Percentiles rank a stretch among this genome's conserved stretches.
Conservation (phyloP, 2,888 invertebrate species). For the Drosophila pseudotakahashii region DNA sequence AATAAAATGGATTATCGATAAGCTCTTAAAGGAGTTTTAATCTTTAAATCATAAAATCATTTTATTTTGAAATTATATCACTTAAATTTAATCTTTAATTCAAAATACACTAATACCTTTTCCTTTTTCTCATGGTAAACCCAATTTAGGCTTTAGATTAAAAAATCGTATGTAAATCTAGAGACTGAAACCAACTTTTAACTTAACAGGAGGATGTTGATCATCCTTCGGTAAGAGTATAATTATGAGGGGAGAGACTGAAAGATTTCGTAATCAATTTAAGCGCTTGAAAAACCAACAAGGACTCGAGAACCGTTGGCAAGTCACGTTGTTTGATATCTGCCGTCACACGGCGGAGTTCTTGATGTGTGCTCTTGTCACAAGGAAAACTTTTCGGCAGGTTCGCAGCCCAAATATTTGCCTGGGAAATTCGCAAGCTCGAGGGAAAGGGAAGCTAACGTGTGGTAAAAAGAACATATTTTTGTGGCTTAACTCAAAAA, state of each 20-base stretch:
- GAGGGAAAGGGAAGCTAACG: not conserved
- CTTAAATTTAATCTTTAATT: no score
- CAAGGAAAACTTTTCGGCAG: constrained; percentile 28
- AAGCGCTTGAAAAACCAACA: constrained; percentile 40
- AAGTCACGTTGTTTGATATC: constrained; percentile 39
- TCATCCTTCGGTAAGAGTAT: not conserved
- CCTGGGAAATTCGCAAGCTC: constrained; percentile 10
- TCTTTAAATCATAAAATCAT: not conserved
- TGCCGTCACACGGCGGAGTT: constrained; percentile 2
- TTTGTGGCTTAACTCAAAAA: constrained; percentile 18
- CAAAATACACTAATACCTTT: no score
- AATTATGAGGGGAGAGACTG: constrained; percentile 12
- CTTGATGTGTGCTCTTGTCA: constrained; percentile 24
- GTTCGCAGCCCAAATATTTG: constrained; percentile 33
- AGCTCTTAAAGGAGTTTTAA: no score
- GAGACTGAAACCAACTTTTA: not conserved
- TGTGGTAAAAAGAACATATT: constrained; percentile 18
- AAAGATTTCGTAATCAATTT: constrained; percentile 38
- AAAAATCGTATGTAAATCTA: no score
- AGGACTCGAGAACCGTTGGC: constrained; percentile 23
- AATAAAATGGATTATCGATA: no score
- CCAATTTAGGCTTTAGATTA: no score
- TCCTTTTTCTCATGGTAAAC: no score
- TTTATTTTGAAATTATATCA: not conserved
- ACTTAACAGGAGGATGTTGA: not conserved